A percentile compares a stretch with the other conserved stretches of the same genome.
phyloP scores from a whole-genome alignment of 2,797 vertebrate genomes.

The Alfaro cultratus region DNA sequence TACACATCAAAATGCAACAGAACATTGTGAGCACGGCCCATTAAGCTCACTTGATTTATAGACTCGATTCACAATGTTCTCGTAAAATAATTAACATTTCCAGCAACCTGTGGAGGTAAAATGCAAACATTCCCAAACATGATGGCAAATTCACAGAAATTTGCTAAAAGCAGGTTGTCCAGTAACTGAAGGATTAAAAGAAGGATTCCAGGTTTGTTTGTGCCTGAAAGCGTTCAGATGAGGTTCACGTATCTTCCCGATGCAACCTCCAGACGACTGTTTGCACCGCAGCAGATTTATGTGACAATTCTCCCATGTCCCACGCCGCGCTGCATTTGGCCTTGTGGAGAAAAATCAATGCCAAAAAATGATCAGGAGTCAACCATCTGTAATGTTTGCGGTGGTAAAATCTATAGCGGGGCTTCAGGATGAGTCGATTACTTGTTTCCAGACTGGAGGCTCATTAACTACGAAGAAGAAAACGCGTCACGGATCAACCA shows the following conservation, averaged over 20 bases:
- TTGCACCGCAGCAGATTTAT: constrained; percentile 63
- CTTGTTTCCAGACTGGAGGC: constrained; percentile 55
- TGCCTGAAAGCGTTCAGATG: not conserved
- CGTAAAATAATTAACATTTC: not conserved
- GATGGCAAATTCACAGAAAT: too few species aligned
- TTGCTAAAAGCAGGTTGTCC: not conserved
- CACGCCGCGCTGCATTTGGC: constrained; percentile 56
- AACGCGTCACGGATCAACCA: constrained; percentile 57
- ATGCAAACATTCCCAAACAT: not conserved
- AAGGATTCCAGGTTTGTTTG: fast-evolving
- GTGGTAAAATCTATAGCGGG: constrained; percentile 53
- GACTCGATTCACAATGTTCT: not conserved
- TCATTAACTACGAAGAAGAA: constrained; percentile 60
- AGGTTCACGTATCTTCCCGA: not conserved
- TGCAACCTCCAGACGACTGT: constrained; percentile 25
- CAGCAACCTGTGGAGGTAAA: not conserved
- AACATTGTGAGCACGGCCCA: not conserved
- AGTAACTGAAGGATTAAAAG: not conserved
- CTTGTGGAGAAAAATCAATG: constrained; percentile 69
- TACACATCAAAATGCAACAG: not conserved
- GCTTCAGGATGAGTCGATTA: constrained; percentile 61
- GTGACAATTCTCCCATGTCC: constrained; percentile 41
- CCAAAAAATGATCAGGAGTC: constrained; percentile 67
- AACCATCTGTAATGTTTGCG: constrained; percentile 63
- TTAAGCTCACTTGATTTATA: not conserved